Conservation (phyloP, 2,113 vertebrate species). For the Galbula dea region DNA sequence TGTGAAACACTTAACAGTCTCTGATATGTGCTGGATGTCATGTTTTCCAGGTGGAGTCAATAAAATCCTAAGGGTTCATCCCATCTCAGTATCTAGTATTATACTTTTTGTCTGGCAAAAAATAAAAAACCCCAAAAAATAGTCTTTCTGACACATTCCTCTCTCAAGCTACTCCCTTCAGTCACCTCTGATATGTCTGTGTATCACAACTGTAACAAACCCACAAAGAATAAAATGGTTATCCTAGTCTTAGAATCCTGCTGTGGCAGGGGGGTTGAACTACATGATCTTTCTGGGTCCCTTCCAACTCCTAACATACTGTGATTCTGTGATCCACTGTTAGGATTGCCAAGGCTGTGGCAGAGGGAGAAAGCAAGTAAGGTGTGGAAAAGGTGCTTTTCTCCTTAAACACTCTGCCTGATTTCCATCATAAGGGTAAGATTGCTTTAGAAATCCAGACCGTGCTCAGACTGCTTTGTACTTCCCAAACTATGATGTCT, state of each 20-base stretch:
- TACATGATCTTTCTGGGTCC: too few relatives aligned
- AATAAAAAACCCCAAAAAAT: not conserved
- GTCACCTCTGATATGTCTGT: not conserved
- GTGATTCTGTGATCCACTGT: too few relatives aligned
- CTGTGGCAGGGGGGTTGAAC: too few relatives aligned
- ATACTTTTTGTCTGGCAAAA: not conserved
- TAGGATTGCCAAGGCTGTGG: not conserved
- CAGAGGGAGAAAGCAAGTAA: not conserved
- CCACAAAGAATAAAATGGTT: not conserved
- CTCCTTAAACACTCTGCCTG: not conserved
- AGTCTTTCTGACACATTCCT: not conserved
- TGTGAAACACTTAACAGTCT: not conserved
- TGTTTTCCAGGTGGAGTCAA: not conserved
- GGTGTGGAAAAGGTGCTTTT: not conserved
- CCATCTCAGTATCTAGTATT: not conserved
- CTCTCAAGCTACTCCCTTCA: not conserved
- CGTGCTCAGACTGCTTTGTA: not conserved
- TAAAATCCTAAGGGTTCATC: not conserved
- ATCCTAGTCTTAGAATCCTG: too few relatives aligned
- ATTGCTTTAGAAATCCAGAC: conserved; percentile 27
- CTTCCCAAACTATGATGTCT: not conserved
- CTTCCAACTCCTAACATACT: too few relatives aligned
- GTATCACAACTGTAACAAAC: not conserved
- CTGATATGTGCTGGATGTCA: not conserved
- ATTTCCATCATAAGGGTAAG: not conserved